phyloP scores from a whole-genome alignment of 2,888 invertebrate species.

The Malthinus seriepunctatus region DNA sequence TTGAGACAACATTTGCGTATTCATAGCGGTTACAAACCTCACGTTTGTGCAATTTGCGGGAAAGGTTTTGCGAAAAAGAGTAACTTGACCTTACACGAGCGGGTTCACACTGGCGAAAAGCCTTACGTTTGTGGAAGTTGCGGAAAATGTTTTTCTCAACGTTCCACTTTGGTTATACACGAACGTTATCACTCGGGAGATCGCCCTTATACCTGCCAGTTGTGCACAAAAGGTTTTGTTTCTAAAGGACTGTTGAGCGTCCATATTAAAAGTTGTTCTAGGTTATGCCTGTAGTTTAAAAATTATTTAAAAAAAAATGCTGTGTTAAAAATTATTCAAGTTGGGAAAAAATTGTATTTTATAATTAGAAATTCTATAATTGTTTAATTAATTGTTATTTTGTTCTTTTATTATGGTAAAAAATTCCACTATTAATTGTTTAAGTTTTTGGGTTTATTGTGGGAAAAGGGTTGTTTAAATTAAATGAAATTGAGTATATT shows the following conservation, averaged over 20 bases:
- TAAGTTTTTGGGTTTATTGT: too few relatives aligned
- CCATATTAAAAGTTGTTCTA: slow-evolving; percentile 56
- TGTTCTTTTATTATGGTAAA: too few relatives aligned
- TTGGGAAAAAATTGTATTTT: too few relatives aligned
- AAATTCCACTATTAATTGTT: too few relatives aligned
- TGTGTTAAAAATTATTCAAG: neutral
- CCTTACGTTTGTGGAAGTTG: slow-evolving; percentile 53
- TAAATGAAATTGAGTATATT: too few relatives aligned
- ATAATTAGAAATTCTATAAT: too few relatives aligned
- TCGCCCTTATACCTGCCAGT: slow-evolving; percentile 57
- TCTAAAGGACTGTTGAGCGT: slow-evolving; percentile 61
- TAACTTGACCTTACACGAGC: slow-evolving; percentile 61
- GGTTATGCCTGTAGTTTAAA: slow-evolving; percentile 1
- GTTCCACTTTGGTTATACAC: slow-evolving; percentile 63
- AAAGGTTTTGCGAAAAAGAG: slow-evolving; percentile 63
- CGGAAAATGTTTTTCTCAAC: slow-evolving; percentile 60
- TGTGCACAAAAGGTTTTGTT: slow-evolving; percentile 61
- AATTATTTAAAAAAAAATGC: too few relatives aligned
- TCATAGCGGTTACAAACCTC: slow-evolving; percentile 59
- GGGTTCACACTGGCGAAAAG: slow-evolving; percentile 63
- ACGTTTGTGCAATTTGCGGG: slow-evolving; percentile 42
- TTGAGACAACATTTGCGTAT: slow-evolving; percentile 57
- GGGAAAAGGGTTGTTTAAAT: too few relatives aligned
- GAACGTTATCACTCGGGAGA: slow-evolving; percentile 62
- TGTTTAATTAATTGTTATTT: too few relatives aligned